These are phyloP conservation scores for Phylloscopus collybita DNA, from an alignment of 2,797 vertebrate species.

Conservation along the genomic window DNA sequence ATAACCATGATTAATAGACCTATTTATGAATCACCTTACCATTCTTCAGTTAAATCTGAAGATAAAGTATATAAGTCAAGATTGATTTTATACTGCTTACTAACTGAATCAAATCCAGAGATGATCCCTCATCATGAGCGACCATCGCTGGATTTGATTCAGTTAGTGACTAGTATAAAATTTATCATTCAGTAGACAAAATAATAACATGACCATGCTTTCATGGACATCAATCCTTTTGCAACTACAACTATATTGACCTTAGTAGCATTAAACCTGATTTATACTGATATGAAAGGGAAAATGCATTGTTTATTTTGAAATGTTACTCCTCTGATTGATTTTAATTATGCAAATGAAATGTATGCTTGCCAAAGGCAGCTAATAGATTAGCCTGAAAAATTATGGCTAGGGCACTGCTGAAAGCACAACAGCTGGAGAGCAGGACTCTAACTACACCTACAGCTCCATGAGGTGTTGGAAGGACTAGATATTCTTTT, in stretches of 20 bases:
- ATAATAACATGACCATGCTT: neutral
- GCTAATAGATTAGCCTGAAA: neutral
- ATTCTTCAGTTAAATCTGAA: neutral
- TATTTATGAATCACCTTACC: neutral
- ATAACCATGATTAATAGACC: neutral
- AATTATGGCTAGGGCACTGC: neutral
- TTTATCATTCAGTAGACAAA: neutral
- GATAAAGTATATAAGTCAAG: neutral
- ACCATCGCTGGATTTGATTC: neutral
- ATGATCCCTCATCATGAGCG: neutral
- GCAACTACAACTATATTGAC: neutral
- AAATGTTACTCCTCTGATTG: neutral
- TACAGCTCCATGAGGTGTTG: neutral
- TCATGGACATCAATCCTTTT: neutral
- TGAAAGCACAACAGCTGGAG: neutral
- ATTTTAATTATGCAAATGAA: neutral
- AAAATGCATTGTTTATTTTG: slow-evolving; percentile 7
- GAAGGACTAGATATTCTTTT: neutral
- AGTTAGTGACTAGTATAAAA: neutral
- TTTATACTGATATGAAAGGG: neutral
- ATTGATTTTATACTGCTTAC: neutral
- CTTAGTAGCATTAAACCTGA: neutral
- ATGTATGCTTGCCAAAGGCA: neutral
- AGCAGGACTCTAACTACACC: neutral
- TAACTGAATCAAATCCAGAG: neutral